phyloP scores from a whole-genome alignment of 1,140 invertebrate genomes.

The Solenopsis fugax region DNA sequence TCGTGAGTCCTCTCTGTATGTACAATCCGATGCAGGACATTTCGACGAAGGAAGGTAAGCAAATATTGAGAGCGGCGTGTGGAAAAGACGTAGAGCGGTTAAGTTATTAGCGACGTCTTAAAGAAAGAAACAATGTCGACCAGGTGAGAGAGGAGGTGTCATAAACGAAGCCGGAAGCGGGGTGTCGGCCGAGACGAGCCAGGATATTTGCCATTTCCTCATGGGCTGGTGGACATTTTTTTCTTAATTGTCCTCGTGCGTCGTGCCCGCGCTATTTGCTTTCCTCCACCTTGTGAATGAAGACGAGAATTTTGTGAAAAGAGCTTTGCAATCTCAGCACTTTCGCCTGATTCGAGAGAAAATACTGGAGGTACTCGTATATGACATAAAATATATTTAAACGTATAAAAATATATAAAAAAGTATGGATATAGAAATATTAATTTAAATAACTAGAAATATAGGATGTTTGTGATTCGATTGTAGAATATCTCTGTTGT shows the following conservation, averaged over 20 bases:
- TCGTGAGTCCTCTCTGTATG: conserved; percentile 49
- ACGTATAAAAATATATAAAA: neutral
- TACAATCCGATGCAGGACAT: conserved; percentile 43
- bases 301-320: conserved; percentile 28
- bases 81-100: conserved; percentile 30
- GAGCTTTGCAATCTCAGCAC: neutral
- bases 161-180: conserved; percentile 72
- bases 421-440: too few species aligned
- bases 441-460: too few species aligned
- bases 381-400: neutral
- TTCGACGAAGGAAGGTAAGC: conserved; percentile 58
- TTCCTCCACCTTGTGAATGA: conserved; percentile 19
- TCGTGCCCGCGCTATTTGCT: neutral
- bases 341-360: neutral
- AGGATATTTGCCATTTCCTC: conserved; percentile 69
- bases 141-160: conserved; percentile 51
- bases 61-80: conserved; percentile 56
- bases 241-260: conserved; percentile 39
- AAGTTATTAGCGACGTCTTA: conserved; percentile 67
- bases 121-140: conserved; percentile 70
- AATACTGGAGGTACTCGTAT: neutral
- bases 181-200: neutral
- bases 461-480: too few species aligned
- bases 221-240: conserved; percentile 32
- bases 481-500: too few species aligned